Percentiles rank a stretch among this genome's conserved stretches.
phyloP scores from a whole-genome alignment of 92 coral and sea anemone genomes.

The Isaurus tuberculatus region DNA sequence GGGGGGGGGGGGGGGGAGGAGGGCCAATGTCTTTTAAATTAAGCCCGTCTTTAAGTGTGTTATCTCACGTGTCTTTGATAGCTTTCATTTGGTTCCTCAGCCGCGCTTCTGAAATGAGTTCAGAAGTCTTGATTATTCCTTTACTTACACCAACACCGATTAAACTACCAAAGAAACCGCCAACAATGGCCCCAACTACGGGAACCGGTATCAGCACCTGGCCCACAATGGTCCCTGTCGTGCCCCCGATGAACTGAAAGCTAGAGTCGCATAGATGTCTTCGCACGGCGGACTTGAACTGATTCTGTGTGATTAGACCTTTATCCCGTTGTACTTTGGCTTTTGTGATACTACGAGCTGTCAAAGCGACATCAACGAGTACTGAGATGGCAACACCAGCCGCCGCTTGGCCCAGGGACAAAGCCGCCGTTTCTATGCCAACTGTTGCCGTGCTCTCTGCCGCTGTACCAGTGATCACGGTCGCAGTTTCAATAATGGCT shows the following conservation, averaged over 20 bases:
- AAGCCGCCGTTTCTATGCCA: conserved; percentile 99
- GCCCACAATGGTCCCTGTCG: conserved; percentile 99
- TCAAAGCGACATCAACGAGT: conserved; percentile 89
- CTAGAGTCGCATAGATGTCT: conserved; percentile 91
- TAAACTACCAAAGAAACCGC: conserved; percentile 96
- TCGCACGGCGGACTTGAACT: conserved; percentile 85
- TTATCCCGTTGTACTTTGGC: conserved; percentile 91
- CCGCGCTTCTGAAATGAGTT: conserved; percentile 81
- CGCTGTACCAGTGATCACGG: conserved; percentile 96
- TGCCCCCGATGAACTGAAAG: conserved; percentile 97
- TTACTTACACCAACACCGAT: conserved; percentile 96
- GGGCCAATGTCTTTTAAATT: no score
- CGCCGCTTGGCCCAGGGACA: conserved; percentile 97
- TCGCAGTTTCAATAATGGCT: conserved; percentile 92
- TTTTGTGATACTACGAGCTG: conserved; percentile 92
- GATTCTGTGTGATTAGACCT: conserved; percentile 83
- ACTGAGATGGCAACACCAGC: conserved; percentile 97
- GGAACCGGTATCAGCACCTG: conserved; percentile 99
- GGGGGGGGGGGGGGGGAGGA: no score
- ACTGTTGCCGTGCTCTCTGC: conserved; percentile 99
- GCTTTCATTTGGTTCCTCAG: conserved; percentile 45
- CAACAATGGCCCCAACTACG: conserved; percentile 97
- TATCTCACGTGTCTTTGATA: conserved; percentile 30
- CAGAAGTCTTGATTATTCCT: conserved; percentile 96
- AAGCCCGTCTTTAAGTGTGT: not conserved